Conservation (phyloP, 1,140 invertebrate genomes). For the Anadara kagoshimensis region DNA sequence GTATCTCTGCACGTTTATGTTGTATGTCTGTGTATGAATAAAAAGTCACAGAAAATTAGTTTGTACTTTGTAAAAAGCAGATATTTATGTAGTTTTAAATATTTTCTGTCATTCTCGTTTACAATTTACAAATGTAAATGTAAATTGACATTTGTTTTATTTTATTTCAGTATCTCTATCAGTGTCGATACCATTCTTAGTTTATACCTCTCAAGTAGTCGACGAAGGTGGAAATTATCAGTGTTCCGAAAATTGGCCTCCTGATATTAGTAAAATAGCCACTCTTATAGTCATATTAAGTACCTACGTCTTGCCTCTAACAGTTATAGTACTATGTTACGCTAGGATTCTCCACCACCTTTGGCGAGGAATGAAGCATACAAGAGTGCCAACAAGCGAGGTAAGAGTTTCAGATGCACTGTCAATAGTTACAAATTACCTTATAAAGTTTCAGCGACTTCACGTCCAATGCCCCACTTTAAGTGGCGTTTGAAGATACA, state of each 20-base stretch:
- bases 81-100: too few species aligned
- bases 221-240: background rate
- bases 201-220: background rate
- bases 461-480: too few species aligned
- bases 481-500: too few species aligned
- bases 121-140: too few species aligned
- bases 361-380: slow-evolving; percentile 4
- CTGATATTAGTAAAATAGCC: background rate
- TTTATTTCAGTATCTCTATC: slow-evolving; percentile 7
- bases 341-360: slow-evolving; percentile 4
- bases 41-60: too few species aligned
- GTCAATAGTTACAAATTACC: too few species aligned
- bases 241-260: slow-evolving; percentile 1
- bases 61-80: too few species aligned
- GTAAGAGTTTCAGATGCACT: background rate
- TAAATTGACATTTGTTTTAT: too few species aligned
- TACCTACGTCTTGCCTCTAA: slow-evolving; percentile 6
- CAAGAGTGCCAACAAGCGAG: slow-evolving; percentile 1
- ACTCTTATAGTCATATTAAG: slow-evolving; percentile 5
- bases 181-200: background rate
- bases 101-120: too few species aligned
- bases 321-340: slow-evolving; percentile 10
- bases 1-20: too few species aligned
- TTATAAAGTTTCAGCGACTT: too few species aligned
- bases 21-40: too few species aligned